Evolutionary conservation across 2,797 vertebrate genomes (phyloP), one percentile per base, ranked within the genome.

Genomic region (Hafferia zeledoni): DNA sequence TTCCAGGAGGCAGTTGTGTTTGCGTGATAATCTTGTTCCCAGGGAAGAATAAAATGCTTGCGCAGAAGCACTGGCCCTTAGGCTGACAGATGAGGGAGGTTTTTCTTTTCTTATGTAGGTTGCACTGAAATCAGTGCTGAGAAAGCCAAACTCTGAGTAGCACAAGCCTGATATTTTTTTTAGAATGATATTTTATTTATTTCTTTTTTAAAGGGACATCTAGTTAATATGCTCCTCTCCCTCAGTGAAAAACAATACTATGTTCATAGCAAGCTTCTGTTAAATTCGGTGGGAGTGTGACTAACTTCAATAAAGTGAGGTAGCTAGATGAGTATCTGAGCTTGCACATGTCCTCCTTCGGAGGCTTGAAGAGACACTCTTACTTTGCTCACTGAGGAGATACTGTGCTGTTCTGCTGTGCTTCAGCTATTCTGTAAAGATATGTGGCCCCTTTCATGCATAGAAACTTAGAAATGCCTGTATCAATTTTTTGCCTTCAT

Each of bases 1-100:
- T 90, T 94, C 80, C 25, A 84, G 63, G 35, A 94, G 69, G 37
- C 47, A 69, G 52, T 52, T 75, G 43, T 79, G 83, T 90, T 95
- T 90, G 65, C 1, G 0, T 94, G 91, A 87, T 74, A 87, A 3
- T 86, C 94, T 78, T 81, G 23, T 95, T 90, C 80, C 55, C 33
- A 59, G 65, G 80, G 59, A 94, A 84, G 5, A 89, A 79, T 56
- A 44, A 88, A 92, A 80, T 79, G 20, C 63, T 94, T 86, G 74
- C 82, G 80, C 52, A 79, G 88, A 70, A 87, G 33, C 4, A 3
- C 35, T 82, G 80, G 46, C 80, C 65, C 83, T 78, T 52, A 79
- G 80, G 94, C 63, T 86, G 39, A 69, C 4, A 28, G 28, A 76
- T 52, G 35, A 46, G 53, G 59, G 31, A 93, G 10, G 8, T 22